Conservation (phyloP, 2,888 invertebrate genomes). For the Zonitis immaculata region DNA sequence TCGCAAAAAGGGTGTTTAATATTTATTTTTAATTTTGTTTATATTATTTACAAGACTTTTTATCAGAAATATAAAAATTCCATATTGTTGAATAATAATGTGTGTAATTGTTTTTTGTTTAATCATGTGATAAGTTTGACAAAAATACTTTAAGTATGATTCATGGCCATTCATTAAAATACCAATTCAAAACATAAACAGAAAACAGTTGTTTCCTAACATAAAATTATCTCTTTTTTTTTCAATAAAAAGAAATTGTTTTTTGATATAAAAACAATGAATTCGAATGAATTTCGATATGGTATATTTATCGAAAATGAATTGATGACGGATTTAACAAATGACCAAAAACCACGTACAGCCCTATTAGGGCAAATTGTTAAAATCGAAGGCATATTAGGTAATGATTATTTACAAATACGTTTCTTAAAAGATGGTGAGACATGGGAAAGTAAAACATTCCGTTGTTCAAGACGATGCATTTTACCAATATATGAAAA, state of each 20-base stretch:
- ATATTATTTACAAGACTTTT: not conserved
- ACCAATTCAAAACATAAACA: not conserved
- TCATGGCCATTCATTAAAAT: not conserved
- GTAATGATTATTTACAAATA: conserved; percentile 31
- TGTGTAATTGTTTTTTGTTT: not conserved
- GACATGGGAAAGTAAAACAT: conserved; percentile 43
- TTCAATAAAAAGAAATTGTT: no score
- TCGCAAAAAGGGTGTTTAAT: not conserved
- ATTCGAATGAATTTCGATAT: conserved; percentile 31
- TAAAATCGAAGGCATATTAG: conserved; percentile 37
- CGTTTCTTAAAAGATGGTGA: conserved; percentile 39
- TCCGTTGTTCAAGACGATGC: conserved; percentile 34
- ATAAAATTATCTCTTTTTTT: no score
- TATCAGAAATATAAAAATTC: not conserved
- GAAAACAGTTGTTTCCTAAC: not conserved
- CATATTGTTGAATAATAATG: not conserved
- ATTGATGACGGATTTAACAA: conserved; percentile 29
- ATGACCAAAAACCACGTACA: conserved; percentile 34
- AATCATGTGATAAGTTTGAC: not conserved
- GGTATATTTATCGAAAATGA: conserved; percentile 38
- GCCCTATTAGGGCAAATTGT: conserved; percentile 44
- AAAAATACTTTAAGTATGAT: not conserved
- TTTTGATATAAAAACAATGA: conserved; percentile 9
- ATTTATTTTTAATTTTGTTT: not conserved
- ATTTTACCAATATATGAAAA: conserved; percentile 40